Base-by-base conservation (phyloP, 2,113 vertebrate species). In the Menidia beryllina region DNA sequence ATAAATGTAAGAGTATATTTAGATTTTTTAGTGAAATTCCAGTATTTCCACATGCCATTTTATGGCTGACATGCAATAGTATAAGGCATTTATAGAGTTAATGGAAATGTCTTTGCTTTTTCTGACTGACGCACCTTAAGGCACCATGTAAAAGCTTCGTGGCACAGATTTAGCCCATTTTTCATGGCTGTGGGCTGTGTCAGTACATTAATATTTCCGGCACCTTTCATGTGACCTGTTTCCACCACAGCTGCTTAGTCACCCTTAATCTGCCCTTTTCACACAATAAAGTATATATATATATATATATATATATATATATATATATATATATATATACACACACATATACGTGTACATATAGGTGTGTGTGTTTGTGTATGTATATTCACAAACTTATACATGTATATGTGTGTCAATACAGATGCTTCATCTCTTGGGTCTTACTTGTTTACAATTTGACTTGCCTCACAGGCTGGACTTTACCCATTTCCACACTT, bases 201-300 rank as follows among this genome's bases (percentile, higher is more conserved):
- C 21, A 27, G 12, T 52, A 65, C 53, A 53, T 36, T 68, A 57
- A 50, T 34, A 65, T 58, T 21, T 43, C 47, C 7, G 1, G 15
- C 15, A 70, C 14, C 63, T 71, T 74, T 72, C 62, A 57, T 77
- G 43, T 86, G 83, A 86, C 86, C 87, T 58, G 39, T 64, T 86
- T 87, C 58, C 41, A 52, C 51, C 65, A 48, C 17, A 26, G 72
- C 69, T 69, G 70, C n/a, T n/a, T n/a, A 89, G 53, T 83, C 69
- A 76, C 71, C 79, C 69, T 49, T 70, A 81, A 66, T 71, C 55
- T 69, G 58, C 56, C 53, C 69, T 54, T 56, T 69, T 34, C 30
- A 34, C 30, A n/a, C n/a, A n/a, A n/a, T n/a, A n/a, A n/a, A n/a
- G n/a, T 34, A 34, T 30, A 30, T 30, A 5, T 30, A 30, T 34